Conservation (phyloP, 2,797 vertebrate species). For the Pitangus sulphuratus region DNA sequence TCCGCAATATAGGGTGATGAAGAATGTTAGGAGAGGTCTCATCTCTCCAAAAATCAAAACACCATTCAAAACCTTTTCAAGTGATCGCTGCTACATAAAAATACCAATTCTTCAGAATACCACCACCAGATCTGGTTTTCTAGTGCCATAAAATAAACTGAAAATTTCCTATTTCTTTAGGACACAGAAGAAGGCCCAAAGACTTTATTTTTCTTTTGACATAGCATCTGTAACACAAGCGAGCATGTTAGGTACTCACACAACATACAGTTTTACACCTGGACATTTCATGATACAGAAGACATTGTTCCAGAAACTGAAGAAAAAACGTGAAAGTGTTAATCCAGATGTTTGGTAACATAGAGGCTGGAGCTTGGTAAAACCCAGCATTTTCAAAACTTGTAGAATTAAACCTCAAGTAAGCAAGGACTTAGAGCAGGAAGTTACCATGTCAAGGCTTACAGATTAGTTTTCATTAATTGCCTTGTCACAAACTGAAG, state of each 20-base stretch:
- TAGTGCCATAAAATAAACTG: neutral
- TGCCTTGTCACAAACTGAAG: neutral
- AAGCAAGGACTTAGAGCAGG: neutral
- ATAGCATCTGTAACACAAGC: constrained; percentile 29
- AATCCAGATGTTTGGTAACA: neutral
- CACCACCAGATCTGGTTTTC: neutral
- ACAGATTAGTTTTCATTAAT: neutral
- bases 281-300: constrained; percentile 26
- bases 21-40: neutral
- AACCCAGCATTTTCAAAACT: neutral
- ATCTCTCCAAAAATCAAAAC: neutral
- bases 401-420: neutral
- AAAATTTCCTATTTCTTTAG: constrained; percentile 21
- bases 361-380: neutral
- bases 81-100: neutral
- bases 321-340: neutral
- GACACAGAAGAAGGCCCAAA: constrained; percentile 24
- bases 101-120: neutral
- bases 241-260: neutral
- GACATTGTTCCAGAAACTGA: constrained; percentile 31
- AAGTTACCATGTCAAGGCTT: neutral
- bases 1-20: neutral
- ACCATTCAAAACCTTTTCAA: neutral
- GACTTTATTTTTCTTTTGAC: constrained; percentile 45
- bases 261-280: constrained; percentile 36